Base-by-base conservation (phyloP, 2,888 invertebrate species). In the Terebella lapidaria region DNA sequence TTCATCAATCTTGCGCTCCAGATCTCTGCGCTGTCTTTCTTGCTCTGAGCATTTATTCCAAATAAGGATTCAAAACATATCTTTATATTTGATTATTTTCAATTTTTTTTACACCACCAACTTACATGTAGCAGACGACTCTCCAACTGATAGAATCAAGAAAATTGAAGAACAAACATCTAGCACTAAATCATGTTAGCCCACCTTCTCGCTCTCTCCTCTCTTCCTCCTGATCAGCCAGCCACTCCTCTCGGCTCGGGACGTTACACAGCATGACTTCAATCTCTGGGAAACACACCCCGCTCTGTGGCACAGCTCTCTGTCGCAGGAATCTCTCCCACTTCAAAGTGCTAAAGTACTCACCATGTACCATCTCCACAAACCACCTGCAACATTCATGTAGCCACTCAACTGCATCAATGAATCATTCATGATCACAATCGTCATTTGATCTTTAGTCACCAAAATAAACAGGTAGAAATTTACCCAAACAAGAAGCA, bases 181-280 rank as follows among this genome's bases (percentile, higher is more conserved):
- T n/a, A n/a, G n/a, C n/a, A n/a, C n/a, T n/a, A n/a, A n/a, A n/a
- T n/a, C n/a, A 10, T 35, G 42, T 35, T 20, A 52, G 58, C 61
- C 60, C 64, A 75, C 77, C 72, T 72, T 75, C 59, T 59, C 63
- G 67, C 45, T 72, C 71, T 57, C 66, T 69, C 45, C 70, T 67
- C 30, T 70, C 70, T 42, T 71, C 72, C 54, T 66, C 67, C n/a
- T 22, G 27, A 49, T 65, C 65, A 30, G 68, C 65, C 29, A 70
- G 59, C 1, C 69, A 54, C 25, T 72, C 73, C n/a, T 63, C 56
- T 54, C 65, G 66, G 58, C 69, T 72, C 27, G 75, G 75, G 46
- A 78, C 71, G 59, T 75, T 73, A 66, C 78, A 78, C 47, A 78
- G 64, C 61, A 73, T 67, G 1, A 78, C 77, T 60, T 78, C 78